phyloP scores from a whole-genome alignment of 2,888 invertebrate genomes.

The Ectropis crepuscularia region DNA sequence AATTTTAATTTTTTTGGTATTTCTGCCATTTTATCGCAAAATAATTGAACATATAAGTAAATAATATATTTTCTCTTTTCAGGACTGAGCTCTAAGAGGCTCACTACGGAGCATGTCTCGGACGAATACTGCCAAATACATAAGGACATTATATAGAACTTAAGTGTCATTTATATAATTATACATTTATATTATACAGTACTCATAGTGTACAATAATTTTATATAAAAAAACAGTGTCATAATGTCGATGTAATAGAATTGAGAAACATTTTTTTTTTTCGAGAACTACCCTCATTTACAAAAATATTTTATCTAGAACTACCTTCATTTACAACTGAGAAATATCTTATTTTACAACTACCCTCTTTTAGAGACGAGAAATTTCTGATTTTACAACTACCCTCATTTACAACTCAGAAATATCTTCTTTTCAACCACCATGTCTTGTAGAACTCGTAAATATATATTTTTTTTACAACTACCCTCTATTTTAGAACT shows the following conservation, averaged over 20 bases:
- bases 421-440: too few relatives aligned
- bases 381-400: neutral
- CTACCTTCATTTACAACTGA: too few relatives aligned
- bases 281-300: neutral
- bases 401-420: too few relatives aligned
- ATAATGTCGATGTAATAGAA: constrained; percentile 1
- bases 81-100: constrained; percentile 38
- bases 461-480: too few relatives aligned
- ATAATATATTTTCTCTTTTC: constrained; percentile 16
- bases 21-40: too few relatives aligned
- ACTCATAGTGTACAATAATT: constrained; percentile 1
- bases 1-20: too few relatives aligned
- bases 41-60: too few relatives aligned
- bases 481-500: too few relatives aligned
- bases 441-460: too few relatives aligned
- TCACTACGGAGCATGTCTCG: neutral
- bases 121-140: constrained; percentile 41
- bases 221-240: constrained; percentile 5
- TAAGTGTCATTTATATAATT: constrained; percentile 32
- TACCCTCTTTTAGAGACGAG: neutral
- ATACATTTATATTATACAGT: constrained; percentile 5
- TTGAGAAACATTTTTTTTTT: neutral
- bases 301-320: neutral
- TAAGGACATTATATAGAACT: constrained; percentile 23
- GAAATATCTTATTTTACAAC: neutral